Evolutionary conservation across 2,888 invertebrate genomes (phyloP).

Genomic region (Oegoconia quadripuncta): DNA sequence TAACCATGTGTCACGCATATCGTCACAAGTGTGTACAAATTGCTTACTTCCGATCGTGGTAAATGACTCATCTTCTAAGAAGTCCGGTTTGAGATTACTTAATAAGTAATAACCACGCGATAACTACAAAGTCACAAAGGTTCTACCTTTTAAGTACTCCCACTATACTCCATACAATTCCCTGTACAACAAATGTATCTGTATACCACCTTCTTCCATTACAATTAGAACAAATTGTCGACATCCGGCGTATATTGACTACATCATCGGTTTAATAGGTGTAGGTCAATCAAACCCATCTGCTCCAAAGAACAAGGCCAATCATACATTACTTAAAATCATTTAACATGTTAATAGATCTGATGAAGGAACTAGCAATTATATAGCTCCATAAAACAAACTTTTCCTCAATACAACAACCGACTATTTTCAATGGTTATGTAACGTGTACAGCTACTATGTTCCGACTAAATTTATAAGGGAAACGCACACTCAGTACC

Average conservation of each 20-base stretch:
- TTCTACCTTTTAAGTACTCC: no score
- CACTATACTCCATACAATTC: no score
- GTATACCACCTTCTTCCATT: constrained; percentile 29
- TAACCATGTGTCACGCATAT: constrained; percentile 14
- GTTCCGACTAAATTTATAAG: no score
- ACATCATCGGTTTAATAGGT: constrained; percentile 63
- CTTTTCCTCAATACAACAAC: no score
- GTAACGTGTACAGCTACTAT: no score
- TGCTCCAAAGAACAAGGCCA: constrained; percentile 54
- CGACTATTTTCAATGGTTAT: no score
- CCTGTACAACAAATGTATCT: no score
- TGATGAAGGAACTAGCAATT: constrained; percentile 1
- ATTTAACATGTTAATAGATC: constrained; percentile 32
- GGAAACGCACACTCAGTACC: no score
- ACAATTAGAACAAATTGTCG: constrained; percentile 70
- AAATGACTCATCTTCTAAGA: constrained; percentile 54
- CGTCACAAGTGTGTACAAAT: constrained; percentile 30
- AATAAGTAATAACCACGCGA: constrained; percentile 15
- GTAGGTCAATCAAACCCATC: constrained; percentile 67
- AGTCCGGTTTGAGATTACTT: constrained; percentile 36
- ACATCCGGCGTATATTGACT: constrained; percentile 68
- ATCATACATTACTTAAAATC: constrained; percentile 50
- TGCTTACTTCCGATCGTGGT: constrained; percentile 43
- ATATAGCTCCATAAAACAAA: no score
- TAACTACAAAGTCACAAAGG: not conserved